Evolutionary conservation across 2,888 invertebrate genomes (phyloP).

Genomic region (Calliopum simillimum): DNA sequence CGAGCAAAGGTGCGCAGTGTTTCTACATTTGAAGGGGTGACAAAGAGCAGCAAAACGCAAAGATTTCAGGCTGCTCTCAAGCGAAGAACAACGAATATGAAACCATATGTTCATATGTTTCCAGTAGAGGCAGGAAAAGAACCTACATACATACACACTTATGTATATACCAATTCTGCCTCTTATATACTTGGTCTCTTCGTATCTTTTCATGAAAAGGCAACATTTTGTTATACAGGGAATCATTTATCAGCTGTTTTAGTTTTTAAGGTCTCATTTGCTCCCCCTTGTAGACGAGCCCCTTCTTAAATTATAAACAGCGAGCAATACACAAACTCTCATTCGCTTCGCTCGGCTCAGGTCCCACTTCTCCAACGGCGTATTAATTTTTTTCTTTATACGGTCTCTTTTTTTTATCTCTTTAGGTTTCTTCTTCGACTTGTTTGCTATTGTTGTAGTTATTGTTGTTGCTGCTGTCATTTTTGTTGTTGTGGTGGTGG

Average conservation of each 20-base stretch:
- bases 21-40: too few species aligned
- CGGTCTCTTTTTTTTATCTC: too few species aligned
- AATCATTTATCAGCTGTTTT: constrained; percentile 21
- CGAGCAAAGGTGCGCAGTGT: not conserved
- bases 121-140: constrained; percentile 2
- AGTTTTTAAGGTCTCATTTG: not conserved
- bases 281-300: too few species aligned
- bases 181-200: not conserved
- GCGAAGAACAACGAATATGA: not conserved
- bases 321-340: not conserved
- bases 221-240: not conserved
- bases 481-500: not conserved
- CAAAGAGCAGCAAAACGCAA: too few species aligned
- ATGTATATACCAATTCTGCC: not conserved
- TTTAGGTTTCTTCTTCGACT: too few species aligned
- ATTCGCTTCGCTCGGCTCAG: too few species aligned
- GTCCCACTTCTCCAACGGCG: too few species aligned
- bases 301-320: too few species aligned
- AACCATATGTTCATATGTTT: not conserved
- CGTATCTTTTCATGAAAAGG: not conserved
- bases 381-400: too few species aligned
- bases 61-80: too few species aligned
- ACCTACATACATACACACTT: not conserved
- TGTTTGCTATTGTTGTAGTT: too few species aligned
- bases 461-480: too few species aligned